Evolutionary conservation across 1,140 invertebrate genomes (phyloP).

Genomic region (Drosophila yakuba): DNA sequence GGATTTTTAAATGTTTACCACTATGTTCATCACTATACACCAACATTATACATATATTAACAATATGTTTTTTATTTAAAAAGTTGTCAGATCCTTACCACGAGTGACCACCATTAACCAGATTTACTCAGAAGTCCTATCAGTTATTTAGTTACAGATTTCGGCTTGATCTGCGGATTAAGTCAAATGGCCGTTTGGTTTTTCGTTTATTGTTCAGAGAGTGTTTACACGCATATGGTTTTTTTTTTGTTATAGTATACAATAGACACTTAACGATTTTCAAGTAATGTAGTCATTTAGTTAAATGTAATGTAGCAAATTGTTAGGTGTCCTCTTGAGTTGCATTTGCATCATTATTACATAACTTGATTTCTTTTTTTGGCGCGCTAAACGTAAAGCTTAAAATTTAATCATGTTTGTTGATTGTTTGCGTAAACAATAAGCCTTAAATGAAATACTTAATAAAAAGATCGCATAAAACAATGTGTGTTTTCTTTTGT

Average conservation of each 20-base stretch:
- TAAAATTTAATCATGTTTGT: constrained; percentile 74
- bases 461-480: constrained; percentile 79
- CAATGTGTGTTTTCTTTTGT: constrained; percentile 50
- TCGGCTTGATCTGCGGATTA: constrained; percentile 41
- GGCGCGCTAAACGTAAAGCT: constrained; percentile 80
- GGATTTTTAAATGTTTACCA: constrained; percentile 29
- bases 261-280: constrained; percentile 72
- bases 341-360: constrained; percentile 66
- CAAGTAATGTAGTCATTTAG: constrained; percentile 42
- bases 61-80: too few species aligned
- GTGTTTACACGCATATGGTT: constrained; percentile 54
- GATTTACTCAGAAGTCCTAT: constrained; percentile 1
- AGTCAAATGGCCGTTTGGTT: constrained; percentile 57
- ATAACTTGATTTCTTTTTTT: constrained; percentile 63
- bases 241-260: constrained; percentile 46
- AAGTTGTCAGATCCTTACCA: neutral
- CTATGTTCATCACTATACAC: too few species aligned
- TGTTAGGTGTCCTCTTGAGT: constrained; percentile 56
- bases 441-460: constrained; percentile 79
- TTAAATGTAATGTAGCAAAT: constrained; percentile 59
- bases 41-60: too few species aligned
- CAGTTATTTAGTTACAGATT: constrained; percentile 18
- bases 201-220: constrained; percentile 60
- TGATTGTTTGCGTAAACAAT: constrained; percentile 66
- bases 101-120: neutral